Base-by-base conservation (phyloP, 1,140 invertebrate species). In the Lamellibrachia luymesi region DNA sequence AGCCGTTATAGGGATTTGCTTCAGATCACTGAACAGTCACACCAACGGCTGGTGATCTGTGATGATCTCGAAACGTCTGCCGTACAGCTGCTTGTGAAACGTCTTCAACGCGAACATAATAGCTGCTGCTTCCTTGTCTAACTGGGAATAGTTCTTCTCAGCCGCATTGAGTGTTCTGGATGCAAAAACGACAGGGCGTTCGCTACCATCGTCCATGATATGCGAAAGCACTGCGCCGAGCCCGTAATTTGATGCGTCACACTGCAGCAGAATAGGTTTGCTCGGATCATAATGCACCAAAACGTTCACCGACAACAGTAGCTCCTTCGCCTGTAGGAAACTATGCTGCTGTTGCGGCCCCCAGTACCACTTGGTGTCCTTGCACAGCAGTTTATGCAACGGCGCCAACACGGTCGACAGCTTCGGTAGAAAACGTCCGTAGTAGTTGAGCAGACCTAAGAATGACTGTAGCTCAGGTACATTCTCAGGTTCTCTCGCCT, bases 121-220 rank as follows among this genome's bases (percentile, higher is more conserved):
- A 8, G 96, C 95, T 22, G 96, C 94, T 6, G 95, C 96, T 95
- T 97, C 97, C 94, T 96, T 97, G 89, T 97, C 96, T 50, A 97
- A 95, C 93, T 96, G 96, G 25, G 95, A 94, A 91, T 97, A 97
- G 90, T 96, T 96, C 94, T 94, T 93, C 94, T 97, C 95, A 5
- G 96, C 94, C 50, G 94, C 91, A 25, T 94, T 95, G 38, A 97
- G 94, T 2, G 95, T 95, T 80, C 95, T 94, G 7, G 97, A 97
- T 13, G 95, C 96, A 94, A 95, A 96, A 7, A 94, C 94, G 89
- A 96, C 95, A 13, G 95, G 95, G 50, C 93, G 91, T 91, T 96
- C 95, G 89, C 51, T 93, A 27, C 93, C 93, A 91, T 95, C 95
- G 25, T 94, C 92, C 64, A 94, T 92, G 38, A 93, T 93, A 89